Evolutionary conservation across 2,113 vertebrate species (phyloP).

Genomic region (Dasyornis broadbenti): DNA sequence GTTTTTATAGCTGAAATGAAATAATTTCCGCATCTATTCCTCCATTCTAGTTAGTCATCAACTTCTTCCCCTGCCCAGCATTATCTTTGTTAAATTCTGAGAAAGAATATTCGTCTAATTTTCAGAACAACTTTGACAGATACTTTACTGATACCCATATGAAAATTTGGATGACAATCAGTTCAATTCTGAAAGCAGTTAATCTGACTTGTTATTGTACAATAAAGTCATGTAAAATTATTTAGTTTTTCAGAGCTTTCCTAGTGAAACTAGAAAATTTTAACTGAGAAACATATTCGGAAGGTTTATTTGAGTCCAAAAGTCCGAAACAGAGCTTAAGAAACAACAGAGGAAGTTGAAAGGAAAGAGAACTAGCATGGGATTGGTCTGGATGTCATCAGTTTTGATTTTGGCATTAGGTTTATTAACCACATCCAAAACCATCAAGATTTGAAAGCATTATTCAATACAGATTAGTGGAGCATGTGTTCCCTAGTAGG

Average conservation of each 20-base stretch:
- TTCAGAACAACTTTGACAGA: neutral
- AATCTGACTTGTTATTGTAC: neutral
- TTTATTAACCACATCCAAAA: neutral
- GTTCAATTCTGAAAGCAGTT: neutral
- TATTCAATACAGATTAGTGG: neutral
- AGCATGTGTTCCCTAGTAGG: neutral
- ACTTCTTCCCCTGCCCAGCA: neutral
- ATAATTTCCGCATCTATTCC: neutral
- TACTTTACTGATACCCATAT: neutral
- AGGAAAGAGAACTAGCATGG: neutral
- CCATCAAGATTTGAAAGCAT: neutral
- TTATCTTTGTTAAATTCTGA: neutral
- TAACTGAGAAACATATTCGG: neutral
- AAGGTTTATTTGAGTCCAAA: neutral
- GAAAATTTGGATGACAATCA: neutral
- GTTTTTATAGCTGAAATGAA: neutral
- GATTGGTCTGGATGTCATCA: neutral
- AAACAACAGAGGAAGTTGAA: neutral
- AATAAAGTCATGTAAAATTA: neutral
- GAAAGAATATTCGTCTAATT: neutral
- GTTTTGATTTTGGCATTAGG: neutral
- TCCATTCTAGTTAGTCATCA: neutral
- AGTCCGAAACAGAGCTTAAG: neutral
- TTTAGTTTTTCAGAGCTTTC: neutral
- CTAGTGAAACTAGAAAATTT: neutral